A percentile compares a stretch with the other conserved stretches of the same genome.
Conservation (phyloP, 2,113 vertebrate genomes). For the Haemorhous mexicanus region DNA sequence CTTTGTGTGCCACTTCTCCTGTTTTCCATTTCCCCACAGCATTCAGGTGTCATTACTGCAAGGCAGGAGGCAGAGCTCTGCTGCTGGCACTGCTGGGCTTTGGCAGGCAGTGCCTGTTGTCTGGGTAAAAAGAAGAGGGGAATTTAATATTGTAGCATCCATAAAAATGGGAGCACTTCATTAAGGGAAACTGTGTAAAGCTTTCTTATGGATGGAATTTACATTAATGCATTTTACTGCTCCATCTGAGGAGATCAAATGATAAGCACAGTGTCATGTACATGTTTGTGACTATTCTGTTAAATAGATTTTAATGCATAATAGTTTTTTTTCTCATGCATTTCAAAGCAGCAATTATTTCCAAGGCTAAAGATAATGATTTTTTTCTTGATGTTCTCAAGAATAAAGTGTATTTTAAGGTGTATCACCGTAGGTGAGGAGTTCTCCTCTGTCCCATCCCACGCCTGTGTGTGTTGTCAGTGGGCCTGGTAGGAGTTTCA, state of each 20-base stretch:
- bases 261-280: neutral
- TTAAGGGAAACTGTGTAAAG: neutral
- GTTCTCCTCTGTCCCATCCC: neutral
- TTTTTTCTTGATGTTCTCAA: neutral
- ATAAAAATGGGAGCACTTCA: neutral
- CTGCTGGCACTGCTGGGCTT: neutral
- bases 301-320: neutral
- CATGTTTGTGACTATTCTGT: neutral
- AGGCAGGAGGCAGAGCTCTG: neutral
- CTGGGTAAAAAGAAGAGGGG: neutral
- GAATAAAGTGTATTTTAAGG: neutral
- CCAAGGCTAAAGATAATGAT: neutral
- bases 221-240: neutral
- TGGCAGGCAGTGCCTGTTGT: neutral
- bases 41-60: neutral
- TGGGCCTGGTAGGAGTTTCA: neutral
- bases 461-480: neutral
- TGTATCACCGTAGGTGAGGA: neutral
- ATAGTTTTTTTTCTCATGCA: neutral
- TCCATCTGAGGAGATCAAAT: neutral
- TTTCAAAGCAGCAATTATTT: conserved; percentile 18
- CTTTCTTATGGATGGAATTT: conserved; percentile 17
- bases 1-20: neutral
- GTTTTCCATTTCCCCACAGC: neutral
- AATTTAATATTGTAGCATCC: neutral